phyloP scores from a whole-genome alignment of 1,140 invertebrate species.

The Saxidomus purpurata region DNA sequence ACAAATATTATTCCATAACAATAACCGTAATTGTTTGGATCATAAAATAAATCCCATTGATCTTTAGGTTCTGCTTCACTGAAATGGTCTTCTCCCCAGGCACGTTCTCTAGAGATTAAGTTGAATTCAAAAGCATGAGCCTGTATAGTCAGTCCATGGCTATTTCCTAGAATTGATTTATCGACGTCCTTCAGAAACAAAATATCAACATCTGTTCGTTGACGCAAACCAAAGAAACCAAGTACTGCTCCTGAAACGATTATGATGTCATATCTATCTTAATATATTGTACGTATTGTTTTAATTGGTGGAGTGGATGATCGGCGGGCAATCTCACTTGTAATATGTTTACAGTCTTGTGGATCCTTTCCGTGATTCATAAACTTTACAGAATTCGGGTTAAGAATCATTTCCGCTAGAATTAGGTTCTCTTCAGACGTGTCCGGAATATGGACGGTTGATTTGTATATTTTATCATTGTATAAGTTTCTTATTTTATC shows the following conservation, averaged over 20 bases:
- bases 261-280: background rate
- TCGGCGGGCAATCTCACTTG: background rate
- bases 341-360: background rate
- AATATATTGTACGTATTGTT: background rate
- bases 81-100: constrained; percentile 12
- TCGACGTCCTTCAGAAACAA: background rate
- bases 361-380: background rate
- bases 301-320: background rate
- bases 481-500: background rate
- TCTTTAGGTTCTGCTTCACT: background rate
- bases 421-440: background rate
- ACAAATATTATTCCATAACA: constrained; percentile 20
- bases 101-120: background rate
- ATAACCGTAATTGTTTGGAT: background rate
- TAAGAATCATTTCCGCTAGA: constrained; percentile 9
- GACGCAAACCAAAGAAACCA: background rate
- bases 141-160: background rate
- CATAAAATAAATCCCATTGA: constrained; percentile 17
- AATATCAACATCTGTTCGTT: background rate
- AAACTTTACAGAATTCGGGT: background rate
- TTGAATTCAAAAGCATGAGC: constrained; percentile 4
- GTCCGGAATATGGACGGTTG: background rate
- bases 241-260: background rate
- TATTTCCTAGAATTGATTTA: background rate
- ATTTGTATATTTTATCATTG: background rate